Base-by-base conservation (phyloP, 2,797 vertebrate species). In the Myotis vivesi region DNA sequence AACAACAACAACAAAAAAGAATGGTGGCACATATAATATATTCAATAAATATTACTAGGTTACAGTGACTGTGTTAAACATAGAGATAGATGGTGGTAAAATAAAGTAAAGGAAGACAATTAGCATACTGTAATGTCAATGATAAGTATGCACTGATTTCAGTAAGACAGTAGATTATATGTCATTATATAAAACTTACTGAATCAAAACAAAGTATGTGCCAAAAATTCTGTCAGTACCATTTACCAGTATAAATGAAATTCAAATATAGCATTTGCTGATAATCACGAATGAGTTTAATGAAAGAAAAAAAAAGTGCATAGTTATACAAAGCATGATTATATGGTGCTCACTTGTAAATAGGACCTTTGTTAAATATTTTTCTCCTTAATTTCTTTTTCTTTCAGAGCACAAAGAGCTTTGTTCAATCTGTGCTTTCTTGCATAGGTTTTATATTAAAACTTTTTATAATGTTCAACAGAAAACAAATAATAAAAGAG, bases 401-500 rank as follows among this genome's bases (percentile, higher is more conserved):
- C 23, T 80, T 89, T 86, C 17, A 62, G n/a, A 62, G 9, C 2
- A 41, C 13, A 69, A 44, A 1, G 30, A 62, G 6, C 10, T 82
- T 80, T 73, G 5, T 69, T 93, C 6, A 69, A 53, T 66, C 23
- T 64, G 51, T 81, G n/a, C 12, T 38, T 85, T 30, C n/a, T 72
- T 94, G 1, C 13, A 77, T 57, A 44, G 49, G 8, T 55, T 82
- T 92, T 80, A 46, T 59, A n/a, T 44, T 80, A 82, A 92, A 55
- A 51, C 3, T 75, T 49, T 13, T 46, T 77, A 71, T n/a, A 79
- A 71, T 9, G 1, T 36, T 90, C 16, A 53, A 81, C 41, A 92
- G 88, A 83, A 92, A 44, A 68, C 17, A 82, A 95, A 62, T 17
- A 72, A 92, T 69, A 41, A 82, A 91, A 64, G 33, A 81, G 62